Conservation (phyloP, 2,797 vertebrate genomes). For the Acrocephalus scirpaceus region DNA sequence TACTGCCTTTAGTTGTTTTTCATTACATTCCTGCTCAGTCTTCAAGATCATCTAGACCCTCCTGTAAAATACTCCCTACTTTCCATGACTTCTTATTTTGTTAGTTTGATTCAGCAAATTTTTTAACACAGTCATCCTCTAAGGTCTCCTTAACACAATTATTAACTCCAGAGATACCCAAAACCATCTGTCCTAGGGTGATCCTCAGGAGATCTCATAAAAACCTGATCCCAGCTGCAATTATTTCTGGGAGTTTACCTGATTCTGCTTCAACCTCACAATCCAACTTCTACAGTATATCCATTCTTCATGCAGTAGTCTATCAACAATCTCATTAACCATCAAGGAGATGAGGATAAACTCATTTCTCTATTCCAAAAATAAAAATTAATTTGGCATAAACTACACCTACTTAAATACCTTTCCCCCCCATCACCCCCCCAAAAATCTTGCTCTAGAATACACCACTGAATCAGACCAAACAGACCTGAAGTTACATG, state of each 20-base stretch:
- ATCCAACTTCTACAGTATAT: background rate
- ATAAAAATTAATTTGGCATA: background rate
- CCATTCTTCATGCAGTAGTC: background rate
- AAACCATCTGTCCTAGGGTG: background rate
- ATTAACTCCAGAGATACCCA: background rate
- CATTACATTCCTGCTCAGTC: background rate
- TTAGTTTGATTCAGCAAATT: background rate
- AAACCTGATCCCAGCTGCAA: background rate
- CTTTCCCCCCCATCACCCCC: rapidly evolving
- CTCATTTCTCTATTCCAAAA: background rate
- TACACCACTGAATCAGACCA: background rate
- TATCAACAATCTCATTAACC: background rate
- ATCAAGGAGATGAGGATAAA: background rate
- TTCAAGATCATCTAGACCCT: background rate
- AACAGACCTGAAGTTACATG: background rate
- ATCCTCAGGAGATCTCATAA: background rate
- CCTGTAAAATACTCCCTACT: background rate
- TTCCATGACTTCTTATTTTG: background rate
- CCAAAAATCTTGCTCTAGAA: background rate
- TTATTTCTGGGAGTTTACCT: background rate
- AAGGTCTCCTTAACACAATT: background rate
- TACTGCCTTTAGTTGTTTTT: background rate
- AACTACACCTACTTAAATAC: background rate
- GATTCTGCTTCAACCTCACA: background rate
- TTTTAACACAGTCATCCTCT: background rate